phyloP scores from a whole-genome alignment of 92 coral and sea anemone genomes.

The Heteractis magnifica region DNA sequence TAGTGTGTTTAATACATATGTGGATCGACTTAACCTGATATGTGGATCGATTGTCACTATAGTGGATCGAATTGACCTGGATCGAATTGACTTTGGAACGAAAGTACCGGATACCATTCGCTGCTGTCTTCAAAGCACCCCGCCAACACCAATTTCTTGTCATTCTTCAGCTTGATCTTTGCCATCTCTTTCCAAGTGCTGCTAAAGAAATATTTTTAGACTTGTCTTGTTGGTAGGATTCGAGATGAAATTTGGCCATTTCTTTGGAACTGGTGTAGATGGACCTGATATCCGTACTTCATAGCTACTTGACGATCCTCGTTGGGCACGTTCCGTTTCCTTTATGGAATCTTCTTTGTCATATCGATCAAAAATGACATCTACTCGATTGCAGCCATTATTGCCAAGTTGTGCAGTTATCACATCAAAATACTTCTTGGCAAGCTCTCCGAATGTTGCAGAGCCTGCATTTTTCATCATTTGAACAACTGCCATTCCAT shows the following conservation, averaged over 20 bases:
- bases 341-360: conserved; percentile 25
- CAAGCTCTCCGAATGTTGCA: conserved; percentile 20
- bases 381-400: conserved; percentile 23
- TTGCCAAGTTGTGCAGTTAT: conserved; percentile 5
- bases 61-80: too few species aligned
- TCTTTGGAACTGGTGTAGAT: conserved; percentile 14
- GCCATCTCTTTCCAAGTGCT: neutral
- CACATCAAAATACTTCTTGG: conserved; percentile 17
- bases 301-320: conserved; percentile 7
- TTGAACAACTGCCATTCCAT: conserved; percentile 28
- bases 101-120: too few species aligned
- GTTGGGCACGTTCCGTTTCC: conserved; percentile 5
- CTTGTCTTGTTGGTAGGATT: conserved; percentile 17
- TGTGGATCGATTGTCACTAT: too few species aligned
- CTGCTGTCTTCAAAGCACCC: conserved; percentile 5
- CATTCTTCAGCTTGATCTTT: neutral
- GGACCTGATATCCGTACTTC: conserved; percentile 8
- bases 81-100: too few species aligned
- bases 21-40: too few species aligned
- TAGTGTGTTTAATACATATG: too few species aligned
- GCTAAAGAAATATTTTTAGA: neutral
- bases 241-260: conserved; percentile 12
- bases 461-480: conserved; percentile 8
- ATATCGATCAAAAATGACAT: conserved; percentile 35
- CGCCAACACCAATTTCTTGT: conserved; percentile 11